Evolutionary conservation across 2,797 vertebrate species (phyloP), one percentile per base, ranked within the genome.

Genomic region (Anabacerthia variegaticeps): DNA sequence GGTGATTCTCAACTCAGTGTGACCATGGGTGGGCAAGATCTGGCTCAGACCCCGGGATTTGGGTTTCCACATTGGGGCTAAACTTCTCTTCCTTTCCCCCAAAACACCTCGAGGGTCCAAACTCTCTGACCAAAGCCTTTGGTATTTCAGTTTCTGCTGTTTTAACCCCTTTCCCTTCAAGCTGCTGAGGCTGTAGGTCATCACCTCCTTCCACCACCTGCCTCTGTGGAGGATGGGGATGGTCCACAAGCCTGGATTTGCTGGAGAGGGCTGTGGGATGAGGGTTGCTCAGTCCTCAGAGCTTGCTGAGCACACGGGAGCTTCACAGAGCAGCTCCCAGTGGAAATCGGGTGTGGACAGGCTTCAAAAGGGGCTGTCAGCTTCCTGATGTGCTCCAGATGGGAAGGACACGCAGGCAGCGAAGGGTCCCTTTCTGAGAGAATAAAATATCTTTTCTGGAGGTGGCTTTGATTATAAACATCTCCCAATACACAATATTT

Each of bases 1-100:
- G 41, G 9, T 4, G 12, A 44, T 8, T 52, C 34, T 6, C 3
- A 1, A 2, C 36, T 28, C 5, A 3, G 3, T 0, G 3, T 12
- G 32, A 7, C 63, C 3, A 1, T 1, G 34, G 41, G 11, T 12
- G 63, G 39, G 19, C 0, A 16, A 65, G 43, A 14, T 9, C 62
- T 16, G n/a, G 3, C 32, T 22, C 49, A 37, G 28, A 17, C 27
- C 17, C 32, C 0, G 4, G 27, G 5, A 7, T 43, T 1, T 12
- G 22, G 8, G 14, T 43, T 36, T 27, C 43, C 15, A 9, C 5
- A 1, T 9, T 7, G 9, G 23, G 16, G 36, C 17, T 22, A 56
- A 37, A 4, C 6, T 37, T 10, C 16, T 51, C 55, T 37, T 26
- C 32, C 61, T 65, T 44, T 30, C 58, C 48, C 28, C 23, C 39